Conservation (phyloP, 2,797 vertebrate genomes). For the Eulemur rubriventer region DNA sequence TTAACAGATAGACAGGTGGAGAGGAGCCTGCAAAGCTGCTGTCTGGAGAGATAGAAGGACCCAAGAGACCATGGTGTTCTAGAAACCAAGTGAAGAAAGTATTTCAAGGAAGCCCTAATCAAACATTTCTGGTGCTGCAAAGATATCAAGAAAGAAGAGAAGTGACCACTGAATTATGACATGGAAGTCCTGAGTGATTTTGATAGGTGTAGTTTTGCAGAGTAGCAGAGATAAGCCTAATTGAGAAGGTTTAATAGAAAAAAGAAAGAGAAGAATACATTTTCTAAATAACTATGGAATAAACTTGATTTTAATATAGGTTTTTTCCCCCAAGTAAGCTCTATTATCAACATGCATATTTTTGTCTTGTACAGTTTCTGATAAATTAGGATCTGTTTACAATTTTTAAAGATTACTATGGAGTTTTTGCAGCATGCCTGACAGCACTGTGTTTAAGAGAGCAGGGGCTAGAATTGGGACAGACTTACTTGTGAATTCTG, state of each 20-base stretch:
- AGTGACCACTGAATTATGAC: not conserved
- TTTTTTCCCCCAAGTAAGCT: not conserved
- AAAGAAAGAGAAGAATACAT: not conserved
- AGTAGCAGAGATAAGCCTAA: not conserved
- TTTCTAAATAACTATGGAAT: not conserved
- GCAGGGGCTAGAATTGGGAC: not conserved
- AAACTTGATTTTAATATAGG: not conserved
- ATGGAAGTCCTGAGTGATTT: not conserved
- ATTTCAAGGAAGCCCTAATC: not conserved
- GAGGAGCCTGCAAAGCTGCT: not conserved
- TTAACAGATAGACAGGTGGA: not conserved
- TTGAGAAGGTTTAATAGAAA: not conserved
- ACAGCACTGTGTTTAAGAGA: not conserved
- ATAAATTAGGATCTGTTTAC: not conserved
- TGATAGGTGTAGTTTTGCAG: not conserved
- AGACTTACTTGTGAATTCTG: not conserved
- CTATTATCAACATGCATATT: not conserved
- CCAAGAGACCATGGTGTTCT: not conserved
- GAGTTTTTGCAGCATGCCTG: not conserved
- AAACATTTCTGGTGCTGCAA: not conserved
- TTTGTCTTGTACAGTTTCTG: not conserved
- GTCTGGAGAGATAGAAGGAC: not conserved
- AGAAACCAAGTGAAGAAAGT: not conserved
- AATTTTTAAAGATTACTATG: not conserved
- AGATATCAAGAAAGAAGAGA: not conserved